Evolutionary conservation across 2,797 vertebrate species (phyloP), one percentile per base, ranked within the genome.

Genomic region (Pteronotus mesoamericanus): DNA sequence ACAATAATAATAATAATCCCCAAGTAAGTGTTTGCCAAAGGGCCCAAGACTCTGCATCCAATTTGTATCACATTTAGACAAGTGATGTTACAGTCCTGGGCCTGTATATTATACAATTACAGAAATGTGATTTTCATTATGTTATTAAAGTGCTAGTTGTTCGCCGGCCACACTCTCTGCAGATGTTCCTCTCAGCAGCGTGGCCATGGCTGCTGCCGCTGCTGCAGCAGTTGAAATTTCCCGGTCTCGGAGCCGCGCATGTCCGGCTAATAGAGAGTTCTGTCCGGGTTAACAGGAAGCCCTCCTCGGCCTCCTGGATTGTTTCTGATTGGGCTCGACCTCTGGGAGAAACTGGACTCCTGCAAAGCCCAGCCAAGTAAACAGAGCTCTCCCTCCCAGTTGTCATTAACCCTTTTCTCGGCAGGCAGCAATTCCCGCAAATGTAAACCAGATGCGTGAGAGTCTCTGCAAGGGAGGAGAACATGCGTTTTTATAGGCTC

Each of bases 111-210:
- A 89, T 15, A 78, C 94, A 95, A 94, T 97, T 94, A 96, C 11
- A 44, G 91, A 91, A 96, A 98, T 90, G 91, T 97, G 98, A 96
- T 91, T 97, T 97, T 94, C 95, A 96, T 98, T 96, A 94, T 5
- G 6, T 71, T 94, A 94, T 97, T 97, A 95, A 97, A 96, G 96
- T 46, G n/a, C 87, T 86, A 94, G 94, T 79, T 89, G 68, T 69
- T 96, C 79, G 53, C 85, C 68, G 96, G 83, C 92, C 97, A 84
- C 29, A 21, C 90, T 66, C 86, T 59, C 80, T 9, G 14, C 97
- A 98, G 96, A 94, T 96, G 97, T 97, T 86, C 55, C 42, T 57
- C 92, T 44, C 22, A 3, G 69, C 37, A 16, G 16, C 44, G 15
- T 5, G 15, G 80, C 44, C 57, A 86, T 46, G n/a, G 14, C 71